Percentiles rank a stretch among this genome's conserved stretches.
Conservation (phyloP, 2,797 vertebrate species). For the Bovichtus variegatus region DNA sequence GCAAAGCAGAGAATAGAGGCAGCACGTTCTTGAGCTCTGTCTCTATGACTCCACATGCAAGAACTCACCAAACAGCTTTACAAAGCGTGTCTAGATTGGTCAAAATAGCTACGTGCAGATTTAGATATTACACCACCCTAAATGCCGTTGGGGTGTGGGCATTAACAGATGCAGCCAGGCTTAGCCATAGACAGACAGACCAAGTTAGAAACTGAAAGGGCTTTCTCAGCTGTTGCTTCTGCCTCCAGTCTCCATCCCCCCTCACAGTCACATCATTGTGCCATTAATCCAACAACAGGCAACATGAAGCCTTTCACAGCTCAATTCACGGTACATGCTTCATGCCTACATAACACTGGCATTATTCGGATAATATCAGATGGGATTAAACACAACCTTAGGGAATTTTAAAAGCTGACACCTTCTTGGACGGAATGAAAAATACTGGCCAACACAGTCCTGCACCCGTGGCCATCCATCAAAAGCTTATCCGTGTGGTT, state of each 20-base stretch:
- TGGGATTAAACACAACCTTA: constrained; percentile 3
- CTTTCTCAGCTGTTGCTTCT: constrained; percentile 73
- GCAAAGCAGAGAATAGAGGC: too few relatives aligned
- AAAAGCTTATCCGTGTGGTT: constrained; percentile 57
- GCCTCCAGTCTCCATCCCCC: constrained; percentile 45
- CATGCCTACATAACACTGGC: constrained; percentile 6
- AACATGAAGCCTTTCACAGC: constrained; percentile 29
- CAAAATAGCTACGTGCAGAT: constrained; percentile 53
- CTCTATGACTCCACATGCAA: constrained; percentile 4
- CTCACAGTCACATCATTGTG: constrained; percentile 53
- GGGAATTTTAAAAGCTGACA: constrained; percentile 24
- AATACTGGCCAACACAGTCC: neutral
- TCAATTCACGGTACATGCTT: constrained; percentile 37
- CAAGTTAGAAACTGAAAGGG: constrained; percentile 67
- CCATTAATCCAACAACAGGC: constrained; percentile 50
- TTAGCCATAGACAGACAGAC: constrained; percentile 59
- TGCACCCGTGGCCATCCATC: constrained; percentile 62
- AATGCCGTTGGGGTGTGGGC: constrained; percentile 56
- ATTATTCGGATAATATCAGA: constrained; percentile 27
- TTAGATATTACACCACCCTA: constrained; percentile 58
- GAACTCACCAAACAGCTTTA: constrained; percentile 11
- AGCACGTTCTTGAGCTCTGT: constrained; percentile 12
- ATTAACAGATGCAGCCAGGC: constrained; percentile 70
- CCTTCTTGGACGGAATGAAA: constrained; percentile 19
- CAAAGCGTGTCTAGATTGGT: constrained; percentile 27